A percentile compares a stretch with the other conserved stretches of the same genome.
These are phyloP conservation scores for Pangasius djambal DNA, from an alignment of 2,797 vertebrate genomes.

Conservation along the genomic window DNA sequence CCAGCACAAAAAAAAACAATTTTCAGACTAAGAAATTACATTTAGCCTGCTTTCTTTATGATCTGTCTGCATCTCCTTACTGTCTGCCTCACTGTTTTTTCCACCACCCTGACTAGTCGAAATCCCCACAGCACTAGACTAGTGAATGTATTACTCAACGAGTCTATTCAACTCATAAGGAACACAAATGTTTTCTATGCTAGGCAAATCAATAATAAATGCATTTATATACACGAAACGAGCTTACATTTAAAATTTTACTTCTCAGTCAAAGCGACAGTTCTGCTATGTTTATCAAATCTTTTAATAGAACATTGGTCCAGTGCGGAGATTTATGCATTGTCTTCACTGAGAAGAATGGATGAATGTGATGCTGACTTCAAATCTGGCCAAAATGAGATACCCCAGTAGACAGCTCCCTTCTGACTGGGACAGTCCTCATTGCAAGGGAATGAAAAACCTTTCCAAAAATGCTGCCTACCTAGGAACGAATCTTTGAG, in stretches of 20 bases:
- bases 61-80: not conserved
- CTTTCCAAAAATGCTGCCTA: not conserved
- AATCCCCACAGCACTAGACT: not conserved
- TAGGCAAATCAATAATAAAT: not conserved
- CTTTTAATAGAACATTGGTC: not conserved
- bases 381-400: not conserved
- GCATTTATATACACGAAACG: too few species aligned
- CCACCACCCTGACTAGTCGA: not conserved
- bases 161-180: not conserved
- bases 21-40: not conserved
- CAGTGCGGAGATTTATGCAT: not conserved
- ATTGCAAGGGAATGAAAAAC: not conserved
- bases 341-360: not conserved
- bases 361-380: not conserved
- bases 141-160: not conserved
- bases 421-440: not conserved
- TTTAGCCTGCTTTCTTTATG: not conserved
- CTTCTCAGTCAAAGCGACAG: not conserved
- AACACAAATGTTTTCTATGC: too few species aligned
- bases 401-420: not conserved
- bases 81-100: not conserved
- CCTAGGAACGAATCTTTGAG: not conserved
- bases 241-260: not conserved
- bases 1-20: not conserved
- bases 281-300: not conserved